Conservation (phyloP, 2,888 invertebrate species). For the Ophion ventricosus region DNA sequence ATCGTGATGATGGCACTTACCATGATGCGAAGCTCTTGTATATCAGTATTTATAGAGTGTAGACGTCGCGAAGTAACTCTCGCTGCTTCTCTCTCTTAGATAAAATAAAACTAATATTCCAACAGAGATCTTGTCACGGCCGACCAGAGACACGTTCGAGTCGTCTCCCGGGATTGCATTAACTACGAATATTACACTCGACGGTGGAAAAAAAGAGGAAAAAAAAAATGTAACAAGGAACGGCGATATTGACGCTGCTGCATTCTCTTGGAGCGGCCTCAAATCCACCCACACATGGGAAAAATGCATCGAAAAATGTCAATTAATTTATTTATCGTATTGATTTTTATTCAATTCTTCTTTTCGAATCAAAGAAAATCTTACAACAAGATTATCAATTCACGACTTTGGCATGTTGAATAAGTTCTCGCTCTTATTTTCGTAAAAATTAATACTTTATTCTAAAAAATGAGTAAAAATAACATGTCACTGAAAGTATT, state of each 20-base stretch:
- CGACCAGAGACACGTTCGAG: slow-evolving; percentile 64
- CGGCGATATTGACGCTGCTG: slow-evolving; percentile 36
- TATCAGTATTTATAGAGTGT: slow-evolving; percentile 42
- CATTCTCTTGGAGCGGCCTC: slow-evolving; percentile 15
- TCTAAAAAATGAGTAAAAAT: too few species aligned
- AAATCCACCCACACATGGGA: slow-evolving; percentile 69
- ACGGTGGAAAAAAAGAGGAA: slow-evolving; percentile 38
- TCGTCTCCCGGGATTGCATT: slow-evolving; percentile 74
- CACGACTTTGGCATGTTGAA: too few species aligned
- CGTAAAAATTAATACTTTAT: too few species aligned
- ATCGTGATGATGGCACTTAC: slow-evolving; percentile 64
- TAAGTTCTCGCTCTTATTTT: too few species aligned
- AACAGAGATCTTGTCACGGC: slow-evolving; percentile 64
- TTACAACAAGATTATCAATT: too few species aligned
- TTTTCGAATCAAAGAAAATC: too few species aligned
- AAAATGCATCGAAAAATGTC: slow-evolving; percentile 22
- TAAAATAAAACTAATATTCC: slow-evolving; percentile 47
- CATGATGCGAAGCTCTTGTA: slow-evolving; percentile 68
- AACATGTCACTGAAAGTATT: too few species aligned
- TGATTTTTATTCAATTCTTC: not conserved
- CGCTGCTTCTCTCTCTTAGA: slow-evolving; percentile 6
- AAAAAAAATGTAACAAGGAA: slow-evolving; percentile 13
- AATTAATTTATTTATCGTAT: slow-evolving; percentile 1
- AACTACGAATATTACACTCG: slow-evolving; percentile 77
- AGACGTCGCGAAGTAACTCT: slow-evolving; percentile 22